Percentiles rank a stretch among this genome's conserved stretches.
These are phyloP conservation scores for Sinocyclocheilus grahami DNA, from an alignment of 2,113 vertebrate species.

Conservation along the genomic window DNA sequence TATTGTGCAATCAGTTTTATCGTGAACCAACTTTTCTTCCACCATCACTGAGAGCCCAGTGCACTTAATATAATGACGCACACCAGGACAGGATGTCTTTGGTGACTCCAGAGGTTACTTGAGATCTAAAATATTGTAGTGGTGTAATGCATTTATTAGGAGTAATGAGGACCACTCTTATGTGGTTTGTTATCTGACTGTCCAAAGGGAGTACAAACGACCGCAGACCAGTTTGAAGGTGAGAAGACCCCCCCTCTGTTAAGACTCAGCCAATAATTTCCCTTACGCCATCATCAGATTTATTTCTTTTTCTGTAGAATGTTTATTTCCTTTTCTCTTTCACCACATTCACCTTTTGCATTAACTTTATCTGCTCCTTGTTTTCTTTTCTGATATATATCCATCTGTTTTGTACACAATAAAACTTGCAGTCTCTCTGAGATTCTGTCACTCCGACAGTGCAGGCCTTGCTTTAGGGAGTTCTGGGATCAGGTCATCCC, in stretches of 20 bases:
- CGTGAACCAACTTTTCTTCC: neutral
- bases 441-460: slow-evolving; percentile 17
- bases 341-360: neutral
- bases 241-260: neutral
- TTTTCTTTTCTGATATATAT: neutral
- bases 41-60: neutral
- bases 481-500: slow-evolving; percentile 2
- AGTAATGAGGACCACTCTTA: neutral
- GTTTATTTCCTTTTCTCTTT: slow-evolving; percentile 17
- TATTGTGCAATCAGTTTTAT: slow-evolving; percentile 21
- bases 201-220: slow-evolving; percentile 9
- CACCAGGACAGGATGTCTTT: neutral
- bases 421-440: neutral
- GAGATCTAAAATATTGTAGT: slow-evolving; percentile 17
- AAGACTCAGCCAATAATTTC: neutral
- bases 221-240: neutral
- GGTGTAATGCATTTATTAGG: neutral
- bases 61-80: slow-evolving; percentile 22
- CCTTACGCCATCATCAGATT: neutral
- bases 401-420: neutral
- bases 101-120: neutral
- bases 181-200: slow-evolving; percentile 10
- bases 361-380: neutral
- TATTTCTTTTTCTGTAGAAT: slow-evolving; percentile 5
- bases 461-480: slow-evolving; percentile 29